A percentile compares a stretch with the other conserved stretches of the same genome.
phyloP scores from a whole-genome alignment of 2,888 invertebrate genomes.

The Hirtodrosophila alboralis region DNA sequence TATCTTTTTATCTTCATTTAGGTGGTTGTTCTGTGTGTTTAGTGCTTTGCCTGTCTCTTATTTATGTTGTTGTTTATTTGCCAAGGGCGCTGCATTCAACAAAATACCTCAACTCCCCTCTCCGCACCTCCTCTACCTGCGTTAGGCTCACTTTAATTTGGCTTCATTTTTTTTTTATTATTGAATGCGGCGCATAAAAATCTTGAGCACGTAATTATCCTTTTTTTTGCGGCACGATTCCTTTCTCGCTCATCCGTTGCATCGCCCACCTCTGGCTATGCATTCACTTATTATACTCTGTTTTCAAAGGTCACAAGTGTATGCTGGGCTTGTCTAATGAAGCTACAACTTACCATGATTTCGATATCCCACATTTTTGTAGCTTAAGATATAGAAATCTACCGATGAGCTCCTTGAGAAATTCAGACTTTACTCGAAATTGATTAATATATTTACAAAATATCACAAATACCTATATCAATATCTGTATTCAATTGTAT shows the following conservation, averaged over 20 bases:
- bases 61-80: slow-evolving; percentile 66
- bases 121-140: neutral
- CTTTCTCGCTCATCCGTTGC: slow-evolving; percentile 20
- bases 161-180: slow-evolving; percentile 29
- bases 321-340: too few relatives aligned
- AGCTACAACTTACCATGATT: too few relatives aligned
- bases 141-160: slow-evolving; percentile 67
- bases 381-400: too few relatives aligned
- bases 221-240: slow-evolving; percentile 60
- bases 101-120: neutral
- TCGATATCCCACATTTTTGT: too few relatives aligned
- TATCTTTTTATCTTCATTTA: slow-evolving; percentile 23
- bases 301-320: too few relatives aligned
- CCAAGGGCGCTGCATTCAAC: slow-evolving; percentile 45
- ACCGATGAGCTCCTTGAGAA: too few relatives aligned
- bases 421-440: too few relatives aligned
- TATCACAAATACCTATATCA: too few relatives aligned
- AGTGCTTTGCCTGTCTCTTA: slow-evolving; percentile 16
- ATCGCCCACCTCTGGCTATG: slow-evolving; percentile 33
- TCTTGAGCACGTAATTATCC: slow-evolving; percentile 79
- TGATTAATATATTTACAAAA: too few relatives aligned
- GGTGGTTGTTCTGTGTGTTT: slow-evolving; percentile 49
- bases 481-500: too few relatives aligned
- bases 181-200: slow-evolving; percentile 51
- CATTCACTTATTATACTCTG: slow-evolving; percentile 40